A percentile compares a stretch with the other conserved stretches of the same genome.
Conservation (phyloP, 2,113 vertebrate genomes). For the Pseudonaja textilis region DNA sequence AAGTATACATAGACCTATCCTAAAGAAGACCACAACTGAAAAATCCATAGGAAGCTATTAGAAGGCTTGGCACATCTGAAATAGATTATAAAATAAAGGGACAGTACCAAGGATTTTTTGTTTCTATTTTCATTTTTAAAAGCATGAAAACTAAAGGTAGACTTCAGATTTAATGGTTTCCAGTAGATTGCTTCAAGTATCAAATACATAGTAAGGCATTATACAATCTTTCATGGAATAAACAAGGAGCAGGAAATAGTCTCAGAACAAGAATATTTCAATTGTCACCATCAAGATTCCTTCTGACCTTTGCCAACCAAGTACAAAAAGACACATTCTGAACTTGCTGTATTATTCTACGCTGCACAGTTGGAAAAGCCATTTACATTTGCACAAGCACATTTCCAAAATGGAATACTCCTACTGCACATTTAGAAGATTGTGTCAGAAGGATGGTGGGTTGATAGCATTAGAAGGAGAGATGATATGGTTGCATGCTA, state of each 20-base stretch:
- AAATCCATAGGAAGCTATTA: not conserved
- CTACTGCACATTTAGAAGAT: not conserved
- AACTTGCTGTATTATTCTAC: not conserved
- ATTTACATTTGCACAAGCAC: not conserved
- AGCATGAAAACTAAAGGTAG: not conserved
- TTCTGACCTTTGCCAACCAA: not conserved
- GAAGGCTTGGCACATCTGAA: not conserved
- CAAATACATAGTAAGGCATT: not conserved
- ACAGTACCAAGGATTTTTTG: not conserved
- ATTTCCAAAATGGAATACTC: not conserved
- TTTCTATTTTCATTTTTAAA: not conserved
- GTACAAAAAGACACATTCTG: not conserved
- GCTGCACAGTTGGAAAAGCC: too few relatives aligned
- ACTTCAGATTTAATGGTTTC: not conserved
- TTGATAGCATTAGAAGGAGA: not conserved
- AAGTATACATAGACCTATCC: not conserved
- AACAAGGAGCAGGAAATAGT: not conserved
- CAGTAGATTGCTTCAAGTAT: not conserved
- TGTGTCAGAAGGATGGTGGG: not conserved
- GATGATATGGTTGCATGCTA: not conserved
- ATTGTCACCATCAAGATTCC: not conserved
- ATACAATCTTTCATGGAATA: not conserved
- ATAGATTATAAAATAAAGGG: not conserved
- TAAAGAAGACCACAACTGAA: not conserved
- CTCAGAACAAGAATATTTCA: not conserved